Base-by-base conservation (phyloP, 1,140 invertebrate genomes). In the Atopsyche davidsoni region DNA sequence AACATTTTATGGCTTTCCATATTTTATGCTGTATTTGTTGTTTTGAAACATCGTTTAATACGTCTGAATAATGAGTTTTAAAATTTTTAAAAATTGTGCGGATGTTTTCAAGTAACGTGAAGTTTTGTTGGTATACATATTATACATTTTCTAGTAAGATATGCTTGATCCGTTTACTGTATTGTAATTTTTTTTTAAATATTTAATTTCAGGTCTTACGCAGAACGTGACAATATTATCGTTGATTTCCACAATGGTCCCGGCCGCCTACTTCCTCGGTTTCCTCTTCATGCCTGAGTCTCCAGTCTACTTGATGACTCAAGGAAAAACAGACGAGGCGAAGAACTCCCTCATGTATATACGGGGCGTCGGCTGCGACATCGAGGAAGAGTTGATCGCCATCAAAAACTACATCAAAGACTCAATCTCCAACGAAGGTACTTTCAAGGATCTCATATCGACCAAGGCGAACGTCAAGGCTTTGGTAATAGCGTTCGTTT, bases 261-360 rank as follows among this genome's bases (percentile, higher is more conserved):
- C 87, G 0, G 55, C 84, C 0, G 58, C 87, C 1, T 83, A 83
- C 55, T 79, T 82, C 40, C 58, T 70, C 1, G 70, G 78, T 0
- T 86, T 89, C 66, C 69, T 85, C 16, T 84, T 87, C 56, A 79
- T 90, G 65, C 88, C 88, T 0, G 88, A 91, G 68, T 83, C 86
- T 6, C 88, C 85, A 6, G 68, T 73, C 2, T 81, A 78, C 55
- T 61, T 79, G 43, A 65, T 75, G 59, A 69, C 69, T 4, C 72
- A 75, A 57, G 68, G 65, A 25, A 73, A 72, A 54, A 64, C 57
- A 13, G 58, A 58, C 22, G 76, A 79, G 51, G 86, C 88, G 0
- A 70, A 79, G 23, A 66, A 77, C 23, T 77, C 83, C 2, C 65
- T 90, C 40, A 62, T 73, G 21, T 82, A 77, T 65, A 73, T 89